These are phyloP conservation scores for Palloptera scutellata DNA, from an alignment of 2,888 invertebrate species.

Conservation along the genomic window DNA sequence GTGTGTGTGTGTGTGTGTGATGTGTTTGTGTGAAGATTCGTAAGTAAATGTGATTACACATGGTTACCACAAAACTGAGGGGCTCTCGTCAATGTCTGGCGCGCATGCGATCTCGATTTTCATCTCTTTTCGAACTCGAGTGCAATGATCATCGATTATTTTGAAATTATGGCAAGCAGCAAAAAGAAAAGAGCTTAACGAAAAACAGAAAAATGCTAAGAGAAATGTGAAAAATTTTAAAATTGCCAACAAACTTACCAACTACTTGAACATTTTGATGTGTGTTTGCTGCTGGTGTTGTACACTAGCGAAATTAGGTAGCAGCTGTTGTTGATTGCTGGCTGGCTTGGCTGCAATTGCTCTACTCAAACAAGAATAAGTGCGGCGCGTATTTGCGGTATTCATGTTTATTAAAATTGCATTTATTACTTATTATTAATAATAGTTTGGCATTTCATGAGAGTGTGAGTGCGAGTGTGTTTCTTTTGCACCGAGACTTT, in stretches of 20 bases:
- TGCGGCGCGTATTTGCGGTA: conserved; percentile 33
- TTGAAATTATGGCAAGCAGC: conserved; percentile 48
- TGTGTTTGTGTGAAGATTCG: not conserved
- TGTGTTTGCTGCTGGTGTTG: conserved; percentile 16
- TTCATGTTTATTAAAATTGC: conserved; percentile 40
- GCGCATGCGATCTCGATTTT: conserved; percentile 2
- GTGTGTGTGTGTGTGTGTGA: not conserved
- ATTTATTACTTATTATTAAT: conserved; percentile 33
- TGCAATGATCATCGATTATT: conserved; percentile 47
- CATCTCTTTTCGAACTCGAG: conserved; percentile 2
- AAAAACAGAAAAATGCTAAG: no score
- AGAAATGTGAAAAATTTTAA: no score
- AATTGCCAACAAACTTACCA: no score
- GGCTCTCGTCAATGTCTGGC: not conserved
- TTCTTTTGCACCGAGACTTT: not conserved
- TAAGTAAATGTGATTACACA: not conserved
- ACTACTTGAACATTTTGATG: not conserved
- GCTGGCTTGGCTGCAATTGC: conserved; percentile 15
- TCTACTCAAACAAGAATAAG: conserved; percentile 10
- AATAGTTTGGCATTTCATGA: no score
- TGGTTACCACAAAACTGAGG: no score
- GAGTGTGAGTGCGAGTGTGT: conserved; percentile 15
- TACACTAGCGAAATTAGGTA: not conserved
- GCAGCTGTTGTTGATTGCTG: conserved; percentile 6
- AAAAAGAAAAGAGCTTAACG: conserved; percentile 16